Base-by-base conservation (phyloP, 2,888 invertebrate species). In the Pomacea canaliculata region DNA sequence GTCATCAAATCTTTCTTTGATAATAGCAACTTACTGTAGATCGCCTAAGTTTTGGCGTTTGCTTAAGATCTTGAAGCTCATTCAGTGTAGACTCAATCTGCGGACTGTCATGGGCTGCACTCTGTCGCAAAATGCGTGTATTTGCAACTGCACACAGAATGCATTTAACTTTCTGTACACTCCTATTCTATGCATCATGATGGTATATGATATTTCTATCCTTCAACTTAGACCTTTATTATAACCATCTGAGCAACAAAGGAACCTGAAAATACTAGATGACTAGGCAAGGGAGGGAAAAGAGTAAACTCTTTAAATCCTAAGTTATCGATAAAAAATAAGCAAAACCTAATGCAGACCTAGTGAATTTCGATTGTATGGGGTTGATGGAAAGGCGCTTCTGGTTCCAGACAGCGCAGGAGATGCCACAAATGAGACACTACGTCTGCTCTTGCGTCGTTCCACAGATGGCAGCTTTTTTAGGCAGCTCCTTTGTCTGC, bases 311-410 rank as follows among this genome's bases (percentile, higher is more conserved):
- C 16, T 56, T 56, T 13, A 56, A 56, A 56, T 56, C 51, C 2
- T 56, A 56, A 56, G 16, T 13, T 56, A 16, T 13, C 51, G 8
- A 56, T 56, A 56, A 56, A 56, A 56, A 13, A 56, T 56, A 56
- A 56, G 51, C 51, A 56, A 56, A 56, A 56, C 16, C 51, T 7
- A 16, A 56, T 7, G 16, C 51, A 2, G 8, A 82, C 82, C 81
- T 23, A 81, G 71, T 27, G 83, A 77, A 48, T 79, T 77, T 23
- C 73, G 76, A 70, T 81, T 83, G 79, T 76, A 84, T 13, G 84
- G 84, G n/a, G 84, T 84, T 12, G 77, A 76, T 10, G 83, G 83
- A 27, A 83, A 60, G 51, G 66, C 48, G 7, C n/a, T 7, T 63
- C 66, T 60, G 27, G 48, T 62, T n/a, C 62, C 71, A 3, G 66